phyloP scores from a whole-genome alignment of 2,888 invertebrate genomes.

The Deroplatys truncata region DNA sequence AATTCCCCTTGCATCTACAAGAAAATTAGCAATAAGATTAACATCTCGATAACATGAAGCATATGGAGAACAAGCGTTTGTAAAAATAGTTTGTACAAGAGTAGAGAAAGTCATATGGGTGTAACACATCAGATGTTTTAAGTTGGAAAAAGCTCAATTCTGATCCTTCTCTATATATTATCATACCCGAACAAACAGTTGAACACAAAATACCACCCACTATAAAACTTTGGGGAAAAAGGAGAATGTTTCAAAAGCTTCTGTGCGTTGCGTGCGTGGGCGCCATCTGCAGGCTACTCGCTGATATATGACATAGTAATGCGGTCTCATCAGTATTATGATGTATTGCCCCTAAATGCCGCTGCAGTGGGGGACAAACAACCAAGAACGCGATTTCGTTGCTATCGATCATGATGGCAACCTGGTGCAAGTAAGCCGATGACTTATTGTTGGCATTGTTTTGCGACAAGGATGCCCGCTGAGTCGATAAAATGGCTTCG shows the following conservation, averaged over 20 bases:
- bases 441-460: not conserved
- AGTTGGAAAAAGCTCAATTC: too few relatives aligned
- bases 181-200: too few relatives aligned
- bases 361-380: not conserved
- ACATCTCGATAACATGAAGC: too few relatives aligned
- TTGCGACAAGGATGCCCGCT: not conserved
- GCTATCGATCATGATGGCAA: not conserved
- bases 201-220: too few relatives aligned
- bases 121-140: too few relatives aligned
- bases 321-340: not conserved
- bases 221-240: not conserved
- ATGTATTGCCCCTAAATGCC: not conserved
- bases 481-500: not conserved
- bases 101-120: too few relatives aligned
- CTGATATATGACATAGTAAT: not conserved
- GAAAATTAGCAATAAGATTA: too few relatives aligned
- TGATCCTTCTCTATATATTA: too few relatives aligned
- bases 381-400: not conserved
- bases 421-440: not conserved
- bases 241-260: not conserved
- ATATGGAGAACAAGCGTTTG: too few relatives aligned
- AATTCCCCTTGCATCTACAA: too few relatives aligned
- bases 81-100: too few relatives aligned
- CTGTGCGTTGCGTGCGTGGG: not conserved
- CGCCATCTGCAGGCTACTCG: not conserved